phyloP scores from a whole-genome alignment of 2,888 invertebrate species.

The Tachystola acroxantha region DNA sequence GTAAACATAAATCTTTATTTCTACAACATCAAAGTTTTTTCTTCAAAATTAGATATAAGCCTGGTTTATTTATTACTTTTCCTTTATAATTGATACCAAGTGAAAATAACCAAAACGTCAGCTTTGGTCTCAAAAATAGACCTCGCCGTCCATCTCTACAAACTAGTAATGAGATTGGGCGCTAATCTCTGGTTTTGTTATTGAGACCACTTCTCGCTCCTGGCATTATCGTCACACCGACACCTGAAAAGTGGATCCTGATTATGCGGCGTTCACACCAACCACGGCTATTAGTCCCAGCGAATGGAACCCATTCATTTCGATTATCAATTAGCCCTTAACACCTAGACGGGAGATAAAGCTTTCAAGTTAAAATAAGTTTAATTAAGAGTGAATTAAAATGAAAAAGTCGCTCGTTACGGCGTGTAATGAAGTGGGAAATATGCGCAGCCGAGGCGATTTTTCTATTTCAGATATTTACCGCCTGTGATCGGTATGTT shows the following conservation, averaged over 20 bases:
- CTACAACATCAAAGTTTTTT: no score
- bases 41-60: no score
- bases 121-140: no score
- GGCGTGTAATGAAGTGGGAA: conserved; percentile 48
- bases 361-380: conserved; percentile 32
- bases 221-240: conserved; percentile 54
- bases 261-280: conserved; percentile 57
- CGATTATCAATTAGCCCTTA: conserved; percentile 67
- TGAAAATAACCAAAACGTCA: no score
- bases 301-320: conserved; percentile 51
- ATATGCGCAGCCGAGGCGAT: conserved; percentile 27
- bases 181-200: conserved; percentile 57
- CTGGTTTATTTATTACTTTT: no score
- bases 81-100: no score
- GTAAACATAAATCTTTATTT: no score
- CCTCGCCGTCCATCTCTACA: no score
- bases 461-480: conserved; percentile 51
- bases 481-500: conserved; percentile 47
- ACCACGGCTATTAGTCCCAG: conserved; percentile 46
- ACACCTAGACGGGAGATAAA: conserved; percentile 61
- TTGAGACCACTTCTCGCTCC: conserved; percentile 25
- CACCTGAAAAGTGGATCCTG: conserved; percentile 65
- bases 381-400: conserved; percentile 64
- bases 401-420: conserved; percentile 54
- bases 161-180: conserved; percentile 52